A percentile compares a stretch with the other conserved stretches of the same genome.
Evolutionary conservation across 2,888 invertebrate genomes (phyloP).

Genomic region (Flexamia atlantica): DNA sequence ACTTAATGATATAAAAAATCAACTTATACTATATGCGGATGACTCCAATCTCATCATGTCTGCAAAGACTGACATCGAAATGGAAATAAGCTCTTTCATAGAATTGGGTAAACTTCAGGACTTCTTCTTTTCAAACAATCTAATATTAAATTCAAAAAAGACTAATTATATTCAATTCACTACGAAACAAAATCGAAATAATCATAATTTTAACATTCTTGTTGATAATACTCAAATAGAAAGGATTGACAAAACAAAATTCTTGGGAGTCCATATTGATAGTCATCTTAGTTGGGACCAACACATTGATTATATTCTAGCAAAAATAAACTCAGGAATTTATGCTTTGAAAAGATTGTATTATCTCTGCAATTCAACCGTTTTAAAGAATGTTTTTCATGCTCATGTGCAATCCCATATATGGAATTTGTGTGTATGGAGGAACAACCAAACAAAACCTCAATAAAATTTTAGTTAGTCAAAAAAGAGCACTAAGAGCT

Average conservation of each 20-base stretch:
- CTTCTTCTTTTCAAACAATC: neutral
- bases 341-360: slow-evolving; percentile 16
- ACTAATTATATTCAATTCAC: neutral
- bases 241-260: neutral
- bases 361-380: no score
- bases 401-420: no score
- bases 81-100: neutral
- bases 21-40: slow-evolving; percentile 23
- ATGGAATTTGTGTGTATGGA: no score
- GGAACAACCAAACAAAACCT: no score
- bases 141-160: slow-evolving; percentile 9
- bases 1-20: neutral
- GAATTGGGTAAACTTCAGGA: neutral
- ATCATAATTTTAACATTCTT: neutral
- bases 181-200: neutral
- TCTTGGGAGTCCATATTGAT: neutral
- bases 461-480: no score
- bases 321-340: slow-evolving; percentile 16
- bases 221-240: neutral
- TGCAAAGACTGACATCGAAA: slow-evolving; percentile 13
- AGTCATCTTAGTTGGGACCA: neutral
- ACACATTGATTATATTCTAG: neutral
- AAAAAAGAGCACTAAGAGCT: no score
- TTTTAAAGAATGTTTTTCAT: no score
- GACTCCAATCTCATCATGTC: slow-evolving; percentile 15